A percentile compares a stretch with the other conserved stretches of the same genome.
Evolutionary conservation across 2,888 invertebrate species (phyloP).

Genomic region (Omphaloscelis lunosa): DNA sequence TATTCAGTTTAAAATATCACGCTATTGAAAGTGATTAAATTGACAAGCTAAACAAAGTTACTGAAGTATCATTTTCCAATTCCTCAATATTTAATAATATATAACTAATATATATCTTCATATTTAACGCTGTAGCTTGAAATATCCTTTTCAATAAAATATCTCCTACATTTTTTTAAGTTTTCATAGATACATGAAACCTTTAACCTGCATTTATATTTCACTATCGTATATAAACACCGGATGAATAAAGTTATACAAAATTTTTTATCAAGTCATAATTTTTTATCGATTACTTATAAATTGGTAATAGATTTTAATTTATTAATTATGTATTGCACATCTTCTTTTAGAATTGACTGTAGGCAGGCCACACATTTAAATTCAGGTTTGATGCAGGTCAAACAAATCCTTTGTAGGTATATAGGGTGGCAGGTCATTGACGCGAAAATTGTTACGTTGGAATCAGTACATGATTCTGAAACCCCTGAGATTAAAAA

Average conservation of each 20-base stretch:
- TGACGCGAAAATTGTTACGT: too few species aligned
- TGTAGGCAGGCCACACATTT: not conserved
- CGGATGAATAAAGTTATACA: too few species aligned
- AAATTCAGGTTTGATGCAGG: not conserved
- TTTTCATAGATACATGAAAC: not conserved
- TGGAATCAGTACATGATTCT: too few species aligned
- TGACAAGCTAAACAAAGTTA: not conserved
- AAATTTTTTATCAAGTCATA: slow-evolving; percentile 14
- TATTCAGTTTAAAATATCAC: not conserved
- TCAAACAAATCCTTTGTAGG: not conserved
- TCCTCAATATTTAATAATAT: too few species aligned
- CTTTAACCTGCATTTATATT: slow-evolving; percentile 13
- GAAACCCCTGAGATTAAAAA: too few species aligned
- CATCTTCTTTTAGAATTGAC: not conserved
- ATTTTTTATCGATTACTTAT: slow-evolving; percentile 8
- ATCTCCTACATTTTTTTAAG: too few species aligned
- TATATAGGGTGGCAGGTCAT: too few species aligned
- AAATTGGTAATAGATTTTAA: not conserved
- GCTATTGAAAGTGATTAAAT: not conserved
- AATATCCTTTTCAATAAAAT: not conserved
- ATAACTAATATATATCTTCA: too few species aligned
- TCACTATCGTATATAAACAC: slow-evolving; percentile 8
- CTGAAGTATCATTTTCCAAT: not conserved
- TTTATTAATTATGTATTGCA: not conserved
- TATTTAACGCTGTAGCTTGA: not conserved